Evolutionary conservation across 2,113 vertebrate species (phyloP).

Genomic region (Oryzias melastigma): DNA sequence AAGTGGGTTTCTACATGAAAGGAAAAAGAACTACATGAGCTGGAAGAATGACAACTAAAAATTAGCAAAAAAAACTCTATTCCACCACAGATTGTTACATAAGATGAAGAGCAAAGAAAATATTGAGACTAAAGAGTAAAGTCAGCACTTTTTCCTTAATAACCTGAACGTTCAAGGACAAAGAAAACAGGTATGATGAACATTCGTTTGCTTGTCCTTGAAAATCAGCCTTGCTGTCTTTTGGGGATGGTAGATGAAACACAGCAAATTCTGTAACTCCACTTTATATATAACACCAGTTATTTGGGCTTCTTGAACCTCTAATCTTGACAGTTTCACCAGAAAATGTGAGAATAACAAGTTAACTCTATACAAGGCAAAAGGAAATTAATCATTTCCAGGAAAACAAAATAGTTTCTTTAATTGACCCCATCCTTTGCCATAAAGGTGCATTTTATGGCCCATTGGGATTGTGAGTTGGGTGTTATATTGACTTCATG

Average conservation of each 20-base stretch:
- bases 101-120: slow-evolving; percentile 9
- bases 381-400: neutral
- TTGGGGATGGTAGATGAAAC: slow-evolving; percentile 19
- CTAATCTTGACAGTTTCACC: no score
- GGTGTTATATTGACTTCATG: slow-evolving; percentile 13
- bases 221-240: slow-evolving; percentile 23
- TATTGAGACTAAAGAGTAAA: slow-evolving; percentile 24
- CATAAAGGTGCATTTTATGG: neutral
- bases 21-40: slow-evolving; percentile 23
- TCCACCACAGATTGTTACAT: neutral
- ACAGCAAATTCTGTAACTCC: slow-evolving; percentile 15
- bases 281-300: neutral
- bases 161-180: slow-evolving; percentile 39
- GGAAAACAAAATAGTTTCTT: neutral
- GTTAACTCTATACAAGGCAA: neutral
- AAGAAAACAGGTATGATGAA: slow-evolving; percentile 13
- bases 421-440: slow-evolving; percentile 3
- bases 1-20: neutral
- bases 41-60: slow-evolving; percentile 7
- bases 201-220: slow-evolving; percentile 35
- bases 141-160: slow-evolving; percentile 35
- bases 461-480: slow-evolving; percentile 8
- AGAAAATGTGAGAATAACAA: no score
- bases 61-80: slow-evolving; percentile 3
- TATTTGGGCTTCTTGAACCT: no score